phyloP scores from a whole-genome alignment of 2,113 vertebrate genomes.

The Xyliphius kryptos region DNA sequence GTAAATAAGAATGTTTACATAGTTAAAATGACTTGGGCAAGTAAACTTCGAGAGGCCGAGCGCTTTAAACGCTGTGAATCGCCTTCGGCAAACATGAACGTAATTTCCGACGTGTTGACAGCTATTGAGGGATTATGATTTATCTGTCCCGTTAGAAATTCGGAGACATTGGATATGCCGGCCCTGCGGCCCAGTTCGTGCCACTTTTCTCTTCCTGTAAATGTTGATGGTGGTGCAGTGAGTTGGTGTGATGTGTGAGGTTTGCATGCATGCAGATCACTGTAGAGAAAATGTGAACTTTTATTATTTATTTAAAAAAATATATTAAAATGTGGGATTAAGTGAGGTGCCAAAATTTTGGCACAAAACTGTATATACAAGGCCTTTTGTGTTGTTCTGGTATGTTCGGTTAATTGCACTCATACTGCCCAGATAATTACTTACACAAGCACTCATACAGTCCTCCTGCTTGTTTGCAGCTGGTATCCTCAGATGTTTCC shows the following conservation, averaged over 20 bases:
- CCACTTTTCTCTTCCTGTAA: constrained; percentile 7
- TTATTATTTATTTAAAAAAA: not conserved
- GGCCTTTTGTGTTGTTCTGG: not conserved
- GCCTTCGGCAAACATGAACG: not conserved
- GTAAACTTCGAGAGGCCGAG: not conserved
- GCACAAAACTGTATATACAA: not conserved
- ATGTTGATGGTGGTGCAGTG: not conserved
- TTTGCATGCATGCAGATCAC: too few species aligned
- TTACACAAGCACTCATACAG: not conserved
- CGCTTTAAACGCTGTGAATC: not conserved
- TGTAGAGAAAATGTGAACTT: not conserved
- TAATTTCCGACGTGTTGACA: constrained; percentile 13
- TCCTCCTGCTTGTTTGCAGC: constrained; percentile 49
- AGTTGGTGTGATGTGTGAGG: too few species aligned
- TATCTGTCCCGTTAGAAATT: not conserved
- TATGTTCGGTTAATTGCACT: not conserved
- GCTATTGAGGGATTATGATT: constrained; percentile 14
- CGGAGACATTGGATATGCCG: constrained; percentile 31
- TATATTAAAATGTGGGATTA: too few species aligned
- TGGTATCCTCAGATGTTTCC: constrained; percentile 78
- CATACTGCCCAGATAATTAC: not conserved
- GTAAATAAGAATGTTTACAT: not conserved
- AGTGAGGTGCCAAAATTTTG: not conserved
- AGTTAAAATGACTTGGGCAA: not conserved
- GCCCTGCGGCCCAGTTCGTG: constrained; percentile 12